A percentile compares a stretch with the other conserved stretches of the same genome.
Conservation (phyloP, 2,888 invertebrate genomes). For the Harpalus rufipes region DNA sequence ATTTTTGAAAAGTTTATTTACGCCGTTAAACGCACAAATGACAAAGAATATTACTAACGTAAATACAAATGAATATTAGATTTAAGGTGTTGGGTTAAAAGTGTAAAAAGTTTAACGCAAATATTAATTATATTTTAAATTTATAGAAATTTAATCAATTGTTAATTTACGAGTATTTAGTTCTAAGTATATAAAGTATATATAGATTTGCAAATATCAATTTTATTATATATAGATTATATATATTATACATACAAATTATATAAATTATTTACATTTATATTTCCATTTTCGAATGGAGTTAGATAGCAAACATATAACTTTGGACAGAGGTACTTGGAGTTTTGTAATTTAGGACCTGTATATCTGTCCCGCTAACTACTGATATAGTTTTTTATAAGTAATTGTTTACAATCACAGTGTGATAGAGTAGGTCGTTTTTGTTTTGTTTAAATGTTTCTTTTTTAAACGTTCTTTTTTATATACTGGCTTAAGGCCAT, state of each 20-base stretch:
- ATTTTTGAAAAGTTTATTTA: conserved; percentile 57
- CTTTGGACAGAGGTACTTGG: conserved; percentile 61
- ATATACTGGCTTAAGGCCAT: conserved; percentile 64
- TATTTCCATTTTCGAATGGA: conserved; percentile 40
- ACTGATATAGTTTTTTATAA: conserved; percentile 63
- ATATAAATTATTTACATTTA: conserved; percentile 66
- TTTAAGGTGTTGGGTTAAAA: conserved; percentile 68
- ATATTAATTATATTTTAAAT: conserved; percentile 66
- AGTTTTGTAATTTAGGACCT: conserved; percentile 54
- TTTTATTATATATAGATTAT: conserved; percentile 60
- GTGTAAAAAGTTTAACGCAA: conserved; percentile 67
- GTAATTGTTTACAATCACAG: conserved; percentile 72
- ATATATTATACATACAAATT: conserved; percentile 64
- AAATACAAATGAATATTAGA: conserved; percentile 58
- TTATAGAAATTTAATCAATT: conserved; percentile 67
- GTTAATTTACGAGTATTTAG: conserved; percentile 64
- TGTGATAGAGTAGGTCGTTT: conserved; percentile 73
- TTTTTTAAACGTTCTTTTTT: conserved; percentile 67
- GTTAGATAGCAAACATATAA: conserved; percentile 49
- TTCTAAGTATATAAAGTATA: conserved; percentile 64
- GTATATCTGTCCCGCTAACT: conserved; percentile 56
- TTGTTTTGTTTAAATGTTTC: conserved; percentile 68
- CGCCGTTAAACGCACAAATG: conserved; percentile 67
- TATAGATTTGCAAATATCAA: conserved; percentile 65
- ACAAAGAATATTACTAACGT: conserved; percentile 66